Evolutionary conservation across 1,140 invertebrate genomes (phyloP).

Genomic region (Eumeta japonica): DNA sequence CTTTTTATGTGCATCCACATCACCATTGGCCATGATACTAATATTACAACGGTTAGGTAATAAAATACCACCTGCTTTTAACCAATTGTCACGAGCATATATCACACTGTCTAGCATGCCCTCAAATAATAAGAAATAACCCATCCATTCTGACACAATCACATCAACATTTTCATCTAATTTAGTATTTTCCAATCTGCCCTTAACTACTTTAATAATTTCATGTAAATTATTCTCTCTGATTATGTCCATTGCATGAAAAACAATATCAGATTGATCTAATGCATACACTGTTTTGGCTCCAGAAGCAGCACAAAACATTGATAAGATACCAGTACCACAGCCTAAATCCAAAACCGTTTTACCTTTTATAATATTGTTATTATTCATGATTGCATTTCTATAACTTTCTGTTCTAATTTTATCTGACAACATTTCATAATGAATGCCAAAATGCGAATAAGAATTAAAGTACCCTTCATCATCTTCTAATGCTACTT

Average conservation of each 20-base stretch:
- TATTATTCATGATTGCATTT: conserved; percentile 88
- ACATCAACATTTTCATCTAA: conserved; percentile 89
- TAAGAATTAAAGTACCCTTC: conserved; percentile 93
- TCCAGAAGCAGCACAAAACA: conserved; percentile 93
- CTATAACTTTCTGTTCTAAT: conserved; percentile 90
- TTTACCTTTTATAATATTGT: conserved; percentile 69
- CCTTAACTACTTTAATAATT: conserved; percentile 67
- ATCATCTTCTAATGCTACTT: conserved; percentile 61
- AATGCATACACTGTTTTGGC: conserved; percentile 89
- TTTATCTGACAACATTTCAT: conserved; percentile 91
- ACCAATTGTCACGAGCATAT: conserved; percentile 85
- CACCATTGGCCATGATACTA: conserved; percentile 84
- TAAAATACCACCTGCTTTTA: conserved; percentile 72
- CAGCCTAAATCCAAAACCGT: conserved; percentile 91
- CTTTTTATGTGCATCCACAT: conserved; percentile 74
- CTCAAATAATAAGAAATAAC: conserved; percentile 97
- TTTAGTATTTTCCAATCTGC: conserved; percentile 86
- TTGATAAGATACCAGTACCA: conserved; percentile 90
- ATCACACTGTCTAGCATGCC: conserved; percentile 95
- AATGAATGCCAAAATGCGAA: conserved; percentile 96
- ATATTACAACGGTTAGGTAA: conserved; percentile 90
- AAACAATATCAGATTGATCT: conserved; percentile 85
- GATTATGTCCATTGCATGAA: conserved; percentile 79
- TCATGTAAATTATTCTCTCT: conserved; percentile 67
- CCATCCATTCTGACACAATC: conserved; percentile 99